These are phyloP conservation scores for Scolopax bukidnonensis DNA, from an alignment of 2,797 vertebrate genomes.

Conservation along the genomic window DNA sequence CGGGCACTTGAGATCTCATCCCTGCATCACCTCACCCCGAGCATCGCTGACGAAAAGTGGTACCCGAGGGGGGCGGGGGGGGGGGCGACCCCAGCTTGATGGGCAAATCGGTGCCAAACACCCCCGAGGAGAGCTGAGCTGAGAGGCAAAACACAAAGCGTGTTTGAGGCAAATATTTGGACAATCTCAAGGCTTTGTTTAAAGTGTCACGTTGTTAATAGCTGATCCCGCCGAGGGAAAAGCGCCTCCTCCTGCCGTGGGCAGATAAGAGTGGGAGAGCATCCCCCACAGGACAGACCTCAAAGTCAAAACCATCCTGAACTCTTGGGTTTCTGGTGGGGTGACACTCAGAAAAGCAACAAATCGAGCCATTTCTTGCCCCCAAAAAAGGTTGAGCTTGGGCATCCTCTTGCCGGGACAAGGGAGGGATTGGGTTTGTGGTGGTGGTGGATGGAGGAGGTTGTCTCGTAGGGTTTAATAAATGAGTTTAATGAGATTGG, in stretches of 20 bases:
- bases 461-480: neutral
- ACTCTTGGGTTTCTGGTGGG: neutral
- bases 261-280: constrained; percentile 13
- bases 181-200: constrained; percentile 63
- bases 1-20: neutral
- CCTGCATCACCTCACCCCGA: neutral
- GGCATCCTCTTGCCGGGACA: fast-evolving
- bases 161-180: constrained; percentile 71
- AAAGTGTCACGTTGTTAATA: constrained; percentile 54
- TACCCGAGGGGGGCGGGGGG: neutral
- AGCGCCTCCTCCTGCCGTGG: constrained; percentile 23
- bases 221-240: constrained; percentile 1
- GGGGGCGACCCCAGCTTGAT: neutral
- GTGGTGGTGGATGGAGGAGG: neutral
- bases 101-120: neutral
- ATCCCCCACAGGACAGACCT: neutral
- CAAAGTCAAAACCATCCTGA: neutral
- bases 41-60: neutral
- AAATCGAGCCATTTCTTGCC: neutral
- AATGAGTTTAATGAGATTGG: neutral
- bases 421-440: neutral
- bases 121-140: neutral
- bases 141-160: neutral
- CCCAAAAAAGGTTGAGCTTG: neutral
- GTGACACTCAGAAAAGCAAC: neutral